phyloP scores from a whole-genome alignment of 1,140 invertebrate species.

The Drosophila watanabei region DNA sequence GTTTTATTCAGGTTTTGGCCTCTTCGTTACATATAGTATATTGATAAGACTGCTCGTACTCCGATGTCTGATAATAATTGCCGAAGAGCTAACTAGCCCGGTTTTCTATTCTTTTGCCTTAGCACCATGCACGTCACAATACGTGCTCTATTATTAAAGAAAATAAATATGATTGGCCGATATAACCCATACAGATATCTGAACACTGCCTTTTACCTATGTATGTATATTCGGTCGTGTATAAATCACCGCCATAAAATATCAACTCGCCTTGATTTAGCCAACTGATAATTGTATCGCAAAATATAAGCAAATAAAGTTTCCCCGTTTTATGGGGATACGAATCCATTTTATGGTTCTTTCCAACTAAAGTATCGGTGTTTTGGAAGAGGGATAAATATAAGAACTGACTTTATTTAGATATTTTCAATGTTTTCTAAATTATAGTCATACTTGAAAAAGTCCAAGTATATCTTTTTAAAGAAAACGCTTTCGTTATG shows the following conservation, averaged over 20 bases:
- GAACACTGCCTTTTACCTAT: slow-evolving; percentile 3
- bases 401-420: not conserved
- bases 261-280: slow-evolving; percentile 18
- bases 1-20: slow-evolving; percentile 20
- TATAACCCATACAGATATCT: slow-evolving; percentile 12
- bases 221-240: not conserved
- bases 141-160: slow-evolving; percentile 13
- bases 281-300: slow-evolving; percentile 21
- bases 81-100: not conserved
- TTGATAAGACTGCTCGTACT: slow-evolving; percentile 21
- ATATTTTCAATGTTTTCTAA: no score
- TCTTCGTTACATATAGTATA: slow-evolving; percentile 19
- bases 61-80: slow-evolving; percentile 27
- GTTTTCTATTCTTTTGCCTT: not conserved
- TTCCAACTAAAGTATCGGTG: not conserved
- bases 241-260: slow-evolving; percentile 12
- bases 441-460: no score
- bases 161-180: slow-evolving; percentile 13
- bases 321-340: slow-evolving; percentile 18
- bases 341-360: not conserved
- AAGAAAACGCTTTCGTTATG: not conserved
- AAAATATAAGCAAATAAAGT: slow-evolving; percentile 13
- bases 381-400: not conserved
- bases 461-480: no score
- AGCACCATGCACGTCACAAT: slow-evolving; percentile 12